Evolutionary conservation across 2,797 vertebrate species (phyloP), one percentile per base, ranked within the genome.

Genomic region (Rhinoraja longicauda): DNA sequence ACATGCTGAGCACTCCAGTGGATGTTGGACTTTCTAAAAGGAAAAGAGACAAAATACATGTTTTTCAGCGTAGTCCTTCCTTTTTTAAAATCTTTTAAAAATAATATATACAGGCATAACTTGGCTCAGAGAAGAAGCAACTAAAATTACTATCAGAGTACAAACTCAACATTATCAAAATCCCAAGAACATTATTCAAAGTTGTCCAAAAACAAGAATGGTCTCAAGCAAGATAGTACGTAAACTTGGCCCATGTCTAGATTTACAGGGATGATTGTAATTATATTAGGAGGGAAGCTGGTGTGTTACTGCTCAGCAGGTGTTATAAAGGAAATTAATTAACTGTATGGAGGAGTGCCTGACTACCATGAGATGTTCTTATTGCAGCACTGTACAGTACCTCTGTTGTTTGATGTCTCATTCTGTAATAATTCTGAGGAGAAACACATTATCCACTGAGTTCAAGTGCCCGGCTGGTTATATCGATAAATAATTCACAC

Each of bases 11-110:
- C 99, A 99, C 95, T 96, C 97, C 0, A 98, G 97, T 90, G 98
- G 98, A 76, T 96, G 98, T 95, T 99, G 98, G 73, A 99, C 98
- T 96, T 97, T 98, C 99, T 99, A 95, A 32, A 93, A 26, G 64
- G 24, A 93, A 93, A 92, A 94, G 12, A 45, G 10, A 93, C 57
- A 93, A 53, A 93, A 79, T 57, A 93, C 59, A 39, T 79, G 21
- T 24, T 91, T 29, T 78, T 93, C 67, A 64, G 57, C 39, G 84
- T 53, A 93, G 24, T 39, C 29, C 13, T 78, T 77, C n/a, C 24
- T 70, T 36, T 72, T 26, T 36, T 0, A 32, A 93, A 45, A 79
- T 67, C 32, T 67, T 62, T 88, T 36, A 67, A 36, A 8, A 67
- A 36, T 86, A 64, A n/a, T 79, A 36, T 9, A 0, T 24, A 72